phyloP scores from a whole-genome alignment of 2,888 invertebrate genomes.

The Endomychus coccineus region DNA sequence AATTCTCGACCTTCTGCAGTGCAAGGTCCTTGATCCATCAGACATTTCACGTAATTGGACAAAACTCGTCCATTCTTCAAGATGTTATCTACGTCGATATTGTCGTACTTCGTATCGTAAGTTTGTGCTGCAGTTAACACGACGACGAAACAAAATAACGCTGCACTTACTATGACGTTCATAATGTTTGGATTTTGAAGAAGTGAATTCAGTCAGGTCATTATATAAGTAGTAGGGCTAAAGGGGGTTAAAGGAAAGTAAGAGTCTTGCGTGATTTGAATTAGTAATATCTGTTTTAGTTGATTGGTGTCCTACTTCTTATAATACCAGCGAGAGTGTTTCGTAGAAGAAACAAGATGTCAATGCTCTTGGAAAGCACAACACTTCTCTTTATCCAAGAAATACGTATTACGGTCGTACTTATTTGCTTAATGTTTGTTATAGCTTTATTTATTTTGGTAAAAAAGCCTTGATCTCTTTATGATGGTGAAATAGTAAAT shows the following conservation, averaged over 20 bases:
- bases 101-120: conserved; percentile 50
- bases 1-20: conserved; percentile 54
- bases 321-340: too few relatives aligned
- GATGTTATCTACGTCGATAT: conserved; percentile 52
- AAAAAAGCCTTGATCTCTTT: too few relatives aligned
- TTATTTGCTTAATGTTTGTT: too few relatives aligned
- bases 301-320: too few relatives aligned
- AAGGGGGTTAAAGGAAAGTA: conserved; percentile 33
- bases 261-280: conserved; percentile 30
- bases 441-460: too few relatives aligned
- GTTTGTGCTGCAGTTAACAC: conserved; percentile 4
- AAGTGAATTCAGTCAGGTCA: too few relatives aligned
- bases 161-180: conserved; percentile 4
- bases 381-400: too few relatives aligned
- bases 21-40: conserved; percentile 54
- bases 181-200: neutral
- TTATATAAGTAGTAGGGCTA: conserved; percentile 21
- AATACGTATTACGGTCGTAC: too few relatives aligned
- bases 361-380: too few relatives aligned
- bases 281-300: conserved; percentile 6
- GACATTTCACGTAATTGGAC: conserved; percentile 54
- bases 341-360: too few relatives aligned
- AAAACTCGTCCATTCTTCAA: conserved; percentile 50
- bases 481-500: too few relatives aligned
- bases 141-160: conserved; percentile 9